Base-by-base conservation (phyloP, 2,888 invertebrate species). In the Rotaria magnacalcarata region DNA sequence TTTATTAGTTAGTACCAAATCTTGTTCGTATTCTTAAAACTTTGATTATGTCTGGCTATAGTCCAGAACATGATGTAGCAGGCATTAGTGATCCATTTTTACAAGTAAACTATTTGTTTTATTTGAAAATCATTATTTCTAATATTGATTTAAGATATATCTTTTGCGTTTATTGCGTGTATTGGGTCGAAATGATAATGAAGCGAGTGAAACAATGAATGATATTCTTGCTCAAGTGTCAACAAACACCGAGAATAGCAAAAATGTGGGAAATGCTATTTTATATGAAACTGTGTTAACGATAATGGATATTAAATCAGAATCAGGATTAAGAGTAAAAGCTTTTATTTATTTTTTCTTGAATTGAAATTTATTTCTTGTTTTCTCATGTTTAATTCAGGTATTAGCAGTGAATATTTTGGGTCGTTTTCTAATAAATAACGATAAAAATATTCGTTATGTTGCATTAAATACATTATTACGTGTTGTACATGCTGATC, bases 221-320 rank as follows among this genome's bases (percentile, higher is more conserved):
- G 99, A 99, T 92, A 98, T 99, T 90, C 93, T 99, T 88, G 98
- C 99, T 24, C 98, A 92, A 92, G 93, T 99, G 58, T 98, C 99
- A 52, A 99, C 99, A 85, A 99, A 99, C 92, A 99, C 99, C 47
- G 99, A 99, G 92, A 98, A 98, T 11, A 97, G 96, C 91, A 99
- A 99, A 93, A 99, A 99, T 92, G 99, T 99, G 47, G 99, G 99
- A 88, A 99, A 99, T 92, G 98, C 99, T 67, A 99, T 99, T 91
- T 92, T 99, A n/a, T 99, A 99, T 92, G 99, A 99, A 92, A 99
- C 99, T 16, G 99, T 99, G 10, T 93, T 99, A 60, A 97, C 98
- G 43, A 99, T 99, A 87, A 99, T 99, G 99, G 98, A 98, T 91
- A 99, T 99, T 88, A 95, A 96, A 91, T 96, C 96, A 0, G 96